phyloP scores from a whole-genome alignment of 2,888 invertebrate genomes.

The Harpagoxenus sublaevis region DNA sequence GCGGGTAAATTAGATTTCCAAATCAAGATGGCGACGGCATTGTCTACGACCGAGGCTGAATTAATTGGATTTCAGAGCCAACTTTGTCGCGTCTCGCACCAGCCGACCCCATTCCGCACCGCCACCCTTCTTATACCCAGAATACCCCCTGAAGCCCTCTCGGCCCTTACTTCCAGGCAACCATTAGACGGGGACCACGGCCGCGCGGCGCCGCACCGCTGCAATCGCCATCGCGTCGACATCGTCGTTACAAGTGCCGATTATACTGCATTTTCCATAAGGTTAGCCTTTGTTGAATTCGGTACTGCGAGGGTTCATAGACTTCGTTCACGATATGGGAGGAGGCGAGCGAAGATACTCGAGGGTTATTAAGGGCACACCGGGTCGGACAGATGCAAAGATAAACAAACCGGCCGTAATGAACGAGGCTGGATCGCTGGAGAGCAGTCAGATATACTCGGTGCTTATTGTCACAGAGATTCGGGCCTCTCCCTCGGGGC shows the following conservation, averaged over 20 bases:
- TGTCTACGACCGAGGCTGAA: slow-evolving; percentile 83
- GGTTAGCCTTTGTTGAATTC: slow-evolving; percentile 58
- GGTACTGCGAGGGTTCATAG: slow-evolving; percentile 48
- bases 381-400: slow-evolving; percentile 78
- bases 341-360: slow-evolving; percentile 56
- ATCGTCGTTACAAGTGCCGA: slow-evolving; percentile 61
- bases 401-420: slow-evolving; percentile 80
- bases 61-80: slow-evolving; percentile 84
- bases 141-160: slow-evolving; percentile 31
- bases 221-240: slow-evolving; percentile 46
- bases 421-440: slow-evolving; percentile 72
- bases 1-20: slow-evolving; percentile 84
- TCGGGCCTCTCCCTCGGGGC: slow-evolving; percentile 62
- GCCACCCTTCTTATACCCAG: slow-evolving; percentile 45
- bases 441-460: slow-evolving; percentile 65
- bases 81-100: slow-evolving; percentile 78
- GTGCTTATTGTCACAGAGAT: slow-evolving; percentile 71
- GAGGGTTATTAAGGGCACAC: slow-evolving; percentile 79
- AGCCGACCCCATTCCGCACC: slow-evolving; percentile 59
- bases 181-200: slow-evolving; percentile 57
- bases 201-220: slow-evolving; percentile 36
- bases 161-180: slow-evolving; percentile 34
- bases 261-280: slow-evolving; percentile 74
- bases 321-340: slow-evolving; percentile 40
- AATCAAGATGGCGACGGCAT: slow-evolving; percentile 84